Conservation (phyloP, 1,140 invertebrate species). For the Laupala kohalensis region DNA sequence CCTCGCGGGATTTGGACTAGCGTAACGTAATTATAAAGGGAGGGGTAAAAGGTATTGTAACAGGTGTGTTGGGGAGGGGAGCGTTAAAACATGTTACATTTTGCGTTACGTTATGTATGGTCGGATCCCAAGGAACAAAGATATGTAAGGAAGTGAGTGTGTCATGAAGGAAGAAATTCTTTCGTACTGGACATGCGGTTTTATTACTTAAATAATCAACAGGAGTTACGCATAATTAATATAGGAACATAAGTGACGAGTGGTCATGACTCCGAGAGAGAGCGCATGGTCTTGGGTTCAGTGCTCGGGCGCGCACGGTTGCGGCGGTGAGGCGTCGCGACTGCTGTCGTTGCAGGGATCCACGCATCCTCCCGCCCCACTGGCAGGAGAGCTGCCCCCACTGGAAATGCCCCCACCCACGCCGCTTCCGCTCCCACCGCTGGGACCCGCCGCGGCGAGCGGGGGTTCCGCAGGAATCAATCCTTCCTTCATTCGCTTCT, state of each 20-base stretch:
- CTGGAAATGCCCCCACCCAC: conserved; percentile 25
- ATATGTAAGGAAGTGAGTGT: background rate
- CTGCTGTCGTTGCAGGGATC: conserved; percentile 25
- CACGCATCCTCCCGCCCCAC: conserved; percentile 16
- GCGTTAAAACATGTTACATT: background rate
- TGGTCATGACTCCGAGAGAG: conserved; percentile 20
- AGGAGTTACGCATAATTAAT: background rate
- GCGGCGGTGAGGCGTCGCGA: conserved; percentile 19
- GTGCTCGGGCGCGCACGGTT: conserved; percentile 20
- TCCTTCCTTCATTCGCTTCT: conserved; percentile 85
- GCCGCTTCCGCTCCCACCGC: conserved; percentile 30
- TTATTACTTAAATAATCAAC: background rate
- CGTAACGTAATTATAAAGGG: background rate
- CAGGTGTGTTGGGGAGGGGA: background rate
- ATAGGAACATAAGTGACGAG: background rate
- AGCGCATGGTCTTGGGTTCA: conserved; percentile 32
- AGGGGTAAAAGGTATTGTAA: background rate
- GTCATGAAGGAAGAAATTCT: background rate
- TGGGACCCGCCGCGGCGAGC: background rate
- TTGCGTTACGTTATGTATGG: background rate
- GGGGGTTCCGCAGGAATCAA: conserved; percentile 48
- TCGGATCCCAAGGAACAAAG: background rate
- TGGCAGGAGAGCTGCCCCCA: conserved; percentile 34
- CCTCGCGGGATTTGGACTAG: no score
- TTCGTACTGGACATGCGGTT: background rate